Evolutionary conservation across 92 coral and sea anemone genomes (phyloP).

Genomic region (Siderastrea radians): DNA sequence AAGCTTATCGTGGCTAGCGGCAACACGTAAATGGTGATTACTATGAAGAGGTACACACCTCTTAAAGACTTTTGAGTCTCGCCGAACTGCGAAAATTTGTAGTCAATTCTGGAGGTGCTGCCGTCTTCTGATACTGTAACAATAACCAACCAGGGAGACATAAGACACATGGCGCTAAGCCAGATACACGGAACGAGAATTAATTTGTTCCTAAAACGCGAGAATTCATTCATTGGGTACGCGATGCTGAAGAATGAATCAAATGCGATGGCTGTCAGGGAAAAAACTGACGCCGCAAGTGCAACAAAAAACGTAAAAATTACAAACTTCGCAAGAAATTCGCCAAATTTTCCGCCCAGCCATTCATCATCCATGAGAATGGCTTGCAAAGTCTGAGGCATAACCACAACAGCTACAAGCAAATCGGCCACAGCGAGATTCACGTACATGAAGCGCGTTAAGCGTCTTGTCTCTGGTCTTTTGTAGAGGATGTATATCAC

Average conservation of each 20-base stretch:
- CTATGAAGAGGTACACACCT: constrained; percentile 8
- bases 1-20: constrained; percentile 3
- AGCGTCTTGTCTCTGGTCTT: constrained; percentile 9
- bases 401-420: constrained; percentile 11
- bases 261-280: constrained; percentile 10
- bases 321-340: constrained; percentile 8
- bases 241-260: constrained; percentile 20
- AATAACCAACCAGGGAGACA: constrained; percentile 25
- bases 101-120: background rate
- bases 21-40: background rate
- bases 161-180: constrained; percentile 22
- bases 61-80: background rate
- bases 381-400: constrained; percentile 8
- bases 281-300: constrained; percentile 18
- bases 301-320: background rate
- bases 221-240: background rate
- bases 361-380: background rate
- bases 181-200: constrained; percentile 17
- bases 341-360: constrained; percentile 16
- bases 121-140: background rate
- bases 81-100: constrained; percentile 13
- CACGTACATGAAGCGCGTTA: constrained; percentile 43
- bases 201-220: constrained; percentile 12
- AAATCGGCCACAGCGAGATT: constrained; percentile 47
- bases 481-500: constrained; percentile 30